These are phyloP conservation scores for Heliornis fulica DNA, from an alignment of 2,113 vertebrate genomes.

Conservation along the genomic window DNA sequence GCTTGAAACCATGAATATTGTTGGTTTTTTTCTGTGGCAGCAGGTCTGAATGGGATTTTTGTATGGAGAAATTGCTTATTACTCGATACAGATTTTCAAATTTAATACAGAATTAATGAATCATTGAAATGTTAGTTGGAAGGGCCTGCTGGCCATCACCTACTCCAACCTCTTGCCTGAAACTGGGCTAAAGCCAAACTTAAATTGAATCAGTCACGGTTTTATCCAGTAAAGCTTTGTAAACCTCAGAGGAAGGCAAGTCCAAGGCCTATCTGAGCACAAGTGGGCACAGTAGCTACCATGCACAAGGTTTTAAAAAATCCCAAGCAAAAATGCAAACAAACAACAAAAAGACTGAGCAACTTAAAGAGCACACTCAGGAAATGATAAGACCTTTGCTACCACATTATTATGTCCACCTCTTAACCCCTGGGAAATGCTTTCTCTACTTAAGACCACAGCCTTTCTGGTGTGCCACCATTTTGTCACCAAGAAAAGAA, in stretches of 20 bases:
- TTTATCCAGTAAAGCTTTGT: neutral
- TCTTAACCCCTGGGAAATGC: neutral
- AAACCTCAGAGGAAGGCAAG: neutral
- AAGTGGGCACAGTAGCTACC: neutral
- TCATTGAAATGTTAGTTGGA: neutral
- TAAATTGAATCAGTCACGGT: neutral
- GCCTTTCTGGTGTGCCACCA: neutral
- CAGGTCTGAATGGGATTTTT: neutral
- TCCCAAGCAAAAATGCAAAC: neutral
- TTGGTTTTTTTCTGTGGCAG: neutral
- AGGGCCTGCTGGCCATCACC: neutral
- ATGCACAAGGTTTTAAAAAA: neutral
- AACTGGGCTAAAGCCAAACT: neutral
- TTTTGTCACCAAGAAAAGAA: conserved; percentile 38
- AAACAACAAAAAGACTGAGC: neutral
- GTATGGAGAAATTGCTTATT: neutral
- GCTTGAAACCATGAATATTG: neutral
- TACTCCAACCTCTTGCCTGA: neutral
- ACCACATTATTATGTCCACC: neutral
- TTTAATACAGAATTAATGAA: neutral
- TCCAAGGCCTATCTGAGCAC: neutral
- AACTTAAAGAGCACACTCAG: neutral
- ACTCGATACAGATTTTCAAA: neutral
- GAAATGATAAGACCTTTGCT: conserved; percentile 21
- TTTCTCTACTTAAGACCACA: conserved; percentile 26